Evolutionary conservation across 2,797 vertebrate species (phyloP).

Genomic region (Novumbra hubbsi): DNA sequence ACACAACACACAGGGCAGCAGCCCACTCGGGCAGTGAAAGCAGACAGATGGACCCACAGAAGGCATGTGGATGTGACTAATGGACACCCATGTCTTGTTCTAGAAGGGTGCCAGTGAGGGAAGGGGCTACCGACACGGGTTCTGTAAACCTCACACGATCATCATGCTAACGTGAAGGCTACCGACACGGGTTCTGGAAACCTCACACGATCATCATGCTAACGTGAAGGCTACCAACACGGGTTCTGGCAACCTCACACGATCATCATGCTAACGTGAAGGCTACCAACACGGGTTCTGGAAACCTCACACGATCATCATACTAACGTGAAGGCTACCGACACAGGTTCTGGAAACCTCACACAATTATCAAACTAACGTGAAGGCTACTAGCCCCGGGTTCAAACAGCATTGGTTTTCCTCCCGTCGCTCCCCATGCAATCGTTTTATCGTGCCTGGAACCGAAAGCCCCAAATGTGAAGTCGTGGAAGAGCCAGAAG

Average conservation of each 20-base stretch:
- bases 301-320: not conserved
- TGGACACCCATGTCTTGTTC: slow-evolving; percentile 45
- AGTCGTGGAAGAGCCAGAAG: not conserved
- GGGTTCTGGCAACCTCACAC: not conserved
- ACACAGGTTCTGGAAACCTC: too few relatives aligned
- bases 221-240: not conserved
- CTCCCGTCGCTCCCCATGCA: not conserved
- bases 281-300: not conserved
- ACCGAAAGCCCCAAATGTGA: not conserved
- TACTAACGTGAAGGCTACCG: not conserved
- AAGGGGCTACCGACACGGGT: not conserved
- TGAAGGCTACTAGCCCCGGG: not conserved
- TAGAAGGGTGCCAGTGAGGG: not conserved
- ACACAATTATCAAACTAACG: too few relatives aligned
- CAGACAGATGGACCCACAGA: slow-evolving; percentile 71
- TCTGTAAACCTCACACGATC: not conserved
- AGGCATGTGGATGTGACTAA: slow-evolving; percentile 58
- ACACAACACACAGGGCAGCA: slow-evolving; percentile 28
- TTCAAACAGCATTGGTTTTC: not conserved
- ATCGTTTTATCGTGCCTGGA: not conserved
- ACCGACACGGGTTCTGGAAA: not conserved
- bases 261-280: too few relatives aligned
- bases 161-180: too few relatives aligned
- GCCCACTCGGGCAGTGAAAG: slow-evolving; percentile 27
- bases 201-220: too few relatives aligned